Evolutionary conservation across 2,888 invertebrate genomes (phyloP), one percentile per base, ranked within the genome.

Genomic region (Malthinus flaveolus): DNA sequence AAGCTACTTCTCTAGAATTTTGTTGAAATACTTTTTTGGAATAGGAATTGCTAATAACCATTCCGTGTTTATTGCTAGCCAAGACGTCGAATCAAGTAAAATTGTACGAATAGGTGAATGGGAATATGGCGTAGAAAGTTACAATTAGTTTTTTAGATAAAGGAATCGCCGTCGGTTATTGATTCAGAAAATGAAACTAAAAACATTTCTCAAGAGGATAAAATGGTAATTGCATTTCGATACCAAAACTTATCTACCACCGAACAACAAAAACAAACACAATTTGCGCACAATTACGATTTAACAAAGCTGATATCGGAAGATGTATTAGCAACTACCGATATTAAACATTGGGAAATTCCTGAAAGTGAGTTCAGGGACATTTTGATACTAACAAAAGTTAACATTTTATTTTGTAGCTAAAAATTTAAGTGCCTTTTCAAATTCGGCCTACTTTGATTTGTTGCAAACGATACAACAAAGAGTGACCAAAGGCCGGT

Each of bases 141-240:
- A 33, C 1, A 23, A 15, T 46, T 36, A 1, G 45, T 8, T 31
- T 76, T 78, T 32, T 64, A 87, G 87, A 74, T 87, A 47, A 79
- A 82, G 45, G 83, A 84, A 64, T 73, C 88, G 64, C 88, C 90
- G 48, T 84, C 86, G 59, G 79, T 82, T 50, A 79, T 80, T 61
- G 78, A 80, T 55, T 80, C 80, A 67, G 81, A 81, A 61, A 64
- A 68, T 46, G 76, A 70, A 54, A 65, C 64, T 45, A 50, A 64
- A 48, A 61, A 51, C n/a, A 56, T 59, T 66, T 7, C 57, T 58
- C n/a, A 74, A 44, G 70, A 79, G 34, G 83, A 85, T 64, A 86
- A 88, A 67, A 87, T 95, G 86, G 88, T 89, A 75, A 95, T 95
- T 75, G 95, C 95, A 0, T 95, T 95, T 91, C 82, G 95, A 58